phyloP scores from a whole-genome alignment of 2,113 vertebrate species.

The Myotis davidii region DNA sequence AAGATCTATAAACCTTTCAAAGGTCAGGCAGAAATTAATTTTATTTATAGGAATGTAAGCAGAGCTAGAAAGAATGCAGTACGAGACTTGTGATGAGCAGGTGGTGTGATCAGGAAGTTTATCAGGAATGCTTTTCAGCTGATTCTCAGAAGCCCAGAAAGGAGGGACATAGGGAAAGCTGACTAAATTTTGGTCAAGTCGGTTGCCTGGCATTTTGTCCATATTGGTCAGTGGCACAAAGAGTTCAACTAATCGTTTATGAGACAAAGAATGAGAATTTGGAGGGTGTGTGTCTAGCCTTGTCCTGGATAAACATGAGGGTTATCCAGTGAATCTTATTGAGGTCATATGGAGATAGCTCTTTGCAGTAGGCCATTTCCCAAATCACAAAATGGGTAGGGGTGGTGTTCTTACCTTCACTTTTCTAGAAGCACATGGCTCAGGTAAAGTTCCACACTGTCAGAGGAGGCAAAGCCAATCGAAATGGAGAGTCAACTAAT shows the following conservation, averaged over 20 bases:
- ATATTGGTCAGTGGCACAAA: background rate
- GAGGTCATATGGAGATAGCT: background rate
- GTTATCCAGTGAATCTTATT: background rate
- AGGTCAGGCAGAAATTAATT: background rate
- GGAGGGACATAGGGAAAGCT: background rate
- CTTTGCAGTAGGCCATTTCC: background rate
- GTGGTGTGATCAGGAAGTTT: background rate
- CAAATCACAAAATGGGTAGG: background rate
- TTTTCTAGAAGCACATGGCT: background rate
- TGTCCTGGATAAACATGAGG: background rate
- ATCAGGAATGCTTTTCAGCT: background rate
- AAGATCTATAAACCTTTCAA: background rate
- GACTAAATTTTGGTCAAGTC: background rate
- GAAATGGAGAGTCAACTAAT: background rate
- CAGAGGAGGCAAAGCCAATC: background rate
- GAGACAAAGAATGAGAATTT: background rate
- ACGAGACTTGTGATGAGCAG: accelerated
- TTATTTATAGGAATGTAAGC: background rate
- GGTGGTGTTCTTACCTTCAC: background rate
- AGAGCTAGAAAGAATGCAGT: background rate
- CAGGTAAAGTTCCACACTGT: background rate
- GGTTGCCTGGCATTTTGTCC: background rate
- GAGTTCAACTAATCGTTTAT: background rate
- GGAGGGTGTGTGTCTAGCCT: background rate
- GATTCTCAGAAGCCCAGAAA: background rate